Evolutionary conservation across 2,888 invertebrate species (phyloP), one percentile per base, ranked within the genome.

Genomic region (Idaea dimidiata): DNA sequence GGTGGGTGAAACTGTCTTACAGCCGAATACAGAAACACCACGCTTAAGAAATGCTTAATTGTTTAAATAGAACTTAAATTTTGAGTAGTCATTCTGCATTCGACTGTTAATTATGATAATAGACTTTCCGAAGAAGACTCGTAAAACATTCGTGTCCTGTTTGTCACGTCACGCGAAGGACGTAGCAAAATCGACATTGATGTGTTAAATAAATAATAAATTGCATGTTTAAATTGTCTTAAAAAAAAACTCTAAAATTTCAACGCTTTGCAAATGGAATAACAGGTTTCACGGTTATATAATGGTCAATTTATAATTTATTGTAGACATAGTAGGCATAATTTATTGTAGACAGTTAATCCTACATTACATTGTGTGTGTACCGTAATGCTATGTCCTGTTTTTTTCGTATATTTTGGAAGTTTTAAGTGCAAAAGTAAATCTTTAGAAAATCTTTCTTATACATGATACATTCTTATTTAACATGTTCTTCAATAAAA

Each of bases 1-100:
- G 94, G 95, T 95, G 87, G 81, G 77, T 57, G 5, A 78, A 76
- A 57, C 18, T 60, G 16, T 53, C 43, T 43, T 43, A 43, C n/a
- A n/a, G n/a, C n/a, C n/a, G n/a, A n/a, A n/a, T n/a, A n/a, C n/a
- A n/a, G n/a, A n/a, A n/a, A n/a, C n/a, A n/a, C n/a, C n/a, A n/a
- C n/a, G n/a, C n/a, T n/a, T n/a, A n/a, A n/a, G n/a, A n/a, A n/a
- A n/a, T n/a, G n/a, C n/a, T n/a, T n/a, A n/a, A n/a, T n/a, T n/a
- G n/a, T n/a, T n/a, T n/a, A n/a, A n/a, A n/a, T n/a, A n/a, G n/a
- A n/a, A n/a, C n/a, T n/a, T n/a, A n/a, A n/a, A n/a, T n/a, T n/a
- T n/a, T n/a, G n/a, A n/a, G n/a, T n/a, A n/a, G n/a, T n/a, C n/a
- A n/a, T n/a, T n/a, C n/a, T n/a, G n/a, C n/a, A n/a, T n/a, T n/a